Evolutionary conservation across 2,888 invertebrate species (phyloP).

Genomic region (Hemistola chrysoprasaria): DNA sequence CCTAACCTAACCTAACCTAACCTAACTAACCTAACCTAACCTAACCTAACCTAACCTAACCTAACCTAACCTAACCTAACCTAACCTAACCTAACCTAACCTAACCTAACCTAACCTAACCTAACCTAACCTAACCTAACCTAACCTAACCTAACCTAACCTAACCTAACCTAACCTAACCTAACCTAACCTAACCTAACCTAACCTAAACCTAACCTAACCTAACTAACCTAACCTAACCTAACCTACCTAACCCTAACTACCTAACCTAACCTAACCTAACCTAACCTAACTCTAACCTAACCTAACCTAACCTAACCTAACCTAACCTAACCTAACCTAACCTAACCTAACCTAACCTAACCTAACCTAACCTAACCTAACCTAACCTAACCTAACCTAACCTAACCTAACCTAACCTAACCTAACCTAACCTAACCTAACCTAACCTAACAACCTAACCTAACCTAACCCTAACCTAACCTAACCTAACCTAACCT

Average conservation of each 20-base stretch:
- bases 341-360: slow-evolving; percentile 9
- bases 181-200: slow-evolving; percentile 8
- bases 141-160: slow-evolving; percentile 9
- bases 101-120: slow-evolving; percentile 12
- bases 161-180: slow-evolving; percentile 9
- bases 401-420: slow-evolving; percentile 32
- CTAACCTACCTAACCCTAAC: slow-evolving; percentile 7
- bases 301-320: slow-evolving; percentile 9
- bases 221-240: slow-evolving; percentile 7
- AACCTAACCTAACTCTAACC: slow-evolving; percentile 9
- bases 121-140: slow-evolving; percentile 15
- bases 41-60: slow-evolving; percentile 9
- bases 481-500: slow-evolving; percentile 37
- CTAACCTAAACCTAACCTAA: slow-evolving; percentile 2
- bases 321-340: slow-evolving; percentile 9
- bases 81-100: slow-evolving; percentile 9
- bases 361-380: slow-evolving; percentile 9
- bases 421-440: slow-evolving; percentile 26
- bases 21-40: slow-evolving; percentile 3
- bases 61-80: slow-evolving; percentile 9
- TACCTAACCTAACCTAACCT: slow-evolving; percentile 8
- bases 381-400: slow-evolving; percentile 11
- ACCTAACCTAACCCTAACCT: slow-evolving; percentile 35
- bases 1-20: slow-evolving; percentile 2
- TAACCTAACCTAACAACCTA: slow-evolving; percentile 35